These are phyloP conservation scores for Drosophila histrio DNA, from an alignment of 2,888 invertebrate species.

Conservation along the genomic window DNA sequence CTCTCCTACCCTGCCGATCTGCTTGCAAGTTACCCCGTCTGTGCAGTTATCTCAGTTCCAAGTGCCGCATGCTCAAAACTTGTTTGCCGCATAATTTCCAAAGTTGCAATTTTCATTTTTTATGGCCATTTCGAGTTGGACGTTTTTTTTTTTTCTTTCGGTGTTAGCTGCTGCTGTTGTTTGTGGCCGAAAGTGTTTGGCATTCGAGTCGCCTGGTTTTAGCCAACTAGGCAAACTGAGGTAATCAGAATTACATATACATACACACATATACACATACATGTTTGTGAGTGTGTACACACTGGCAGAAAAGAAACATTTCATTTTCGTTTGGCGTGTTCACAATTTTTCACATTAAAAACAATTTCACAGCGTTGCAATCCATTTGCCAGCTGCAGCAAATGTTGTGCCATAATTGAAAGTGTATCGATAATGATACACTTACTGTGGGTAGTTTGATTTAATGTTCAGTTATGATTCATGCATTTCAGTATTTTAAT, in stretches of 20 bases:
- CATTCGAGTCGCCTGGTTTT: conserved; percentile 35
- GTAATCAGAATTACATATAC: conserved; percentile 59
- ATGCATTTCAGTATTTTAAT: not conserved
- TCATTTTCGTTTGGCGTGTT: conserved; percentile 35
- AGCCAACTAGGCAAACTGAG: conserved; percentile 46
- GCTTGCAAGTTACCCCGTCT: not conserved
- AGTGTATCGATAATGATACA: conserved; percentile 11
- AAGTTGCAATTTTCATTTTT: conserved; percentile 71
- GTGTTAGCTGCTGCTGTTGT: not conserved
- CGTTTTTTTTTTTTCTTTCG: conserved; percentile 15
- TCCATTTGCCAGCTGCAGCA: conserved; percentile 19
- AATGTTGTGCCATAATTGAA: conserved; percentile 28
- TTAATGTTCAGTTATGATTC: not conserved
- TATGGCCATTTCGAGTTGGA: conserved; percentile 57
- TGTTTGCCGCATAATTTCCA: conserved; percentile 70
- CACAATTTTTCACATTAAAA: conserved; percentile 1
- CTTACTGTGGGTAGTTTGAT: not conserved
- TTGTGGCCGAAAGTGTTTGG: conserved; percentile 46
- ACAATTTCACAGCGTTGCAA: conserved; percentile 11
- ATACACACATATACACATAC: not conserved
- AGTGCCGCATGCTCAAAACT: conserved; percentile 53
- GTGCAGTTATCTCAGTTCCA: conserved; percentile 11
- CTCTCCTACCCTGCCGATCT: not conserved
- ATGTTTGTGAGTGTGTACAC: conserved; percentile 5
- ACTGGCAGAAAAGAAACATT: conserved; percentile 12